Base-by-base conservation (phyloP, 2,888 invertebrate genomes). In the Deroplatys truncata region DNA sequence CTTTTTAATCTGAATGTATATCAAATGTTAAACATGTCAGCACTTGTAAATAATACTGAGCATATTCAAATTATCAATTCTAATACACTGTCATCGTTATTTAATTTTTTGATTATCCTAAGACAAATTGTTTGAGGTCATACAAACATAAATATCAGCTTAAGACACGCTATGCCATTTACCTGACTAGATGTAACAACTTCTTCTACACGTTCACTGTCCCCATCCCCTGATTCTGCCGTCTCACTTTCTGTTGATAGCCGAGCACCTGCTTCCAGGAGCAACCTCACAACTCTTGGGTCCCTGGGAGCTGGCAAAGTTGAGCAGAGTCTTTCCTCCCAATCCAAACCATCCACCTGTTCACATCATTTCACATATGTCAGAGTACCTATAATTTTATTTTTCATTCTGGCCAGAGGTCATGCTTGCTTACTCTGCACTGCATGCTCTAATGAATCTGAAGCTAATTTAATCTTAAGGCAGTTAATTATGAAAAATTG, bases 261-360 rank as follows among this genome's bases (percentile, higher is more conserved):
- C 95, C 95, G 87, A 93, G 95, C 97, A 90, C 97, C 97, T 13
- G 97, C 96, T 92, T 97, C 97, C 86, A 97, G 94, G 49, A 98
- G 94, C 56, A 98, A 94, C 91, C 96, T 95, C 88, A 97, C 93
- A 56, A 96, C 96, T 91, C 96, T 96, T 4, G 95, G 95, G 93
- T 97, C 97, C 0, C 85, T 90, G 84, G 88, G 91, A 84, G 72
- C 89, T 56, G 90, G 90, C 82, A 82, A 83, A 82, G 43, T 87
- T 35, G 88, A 88, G 83, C 56, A 29, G 4, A 87, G 82, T 28
- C 83, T 82, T 35, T 87, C 87, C 35, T 87, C 87, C 87, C 87
- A 87, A 28, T 87, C 31, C 87, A 87, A 83, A 1, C 87, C 87
- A 35, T 87, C 87, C 83, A 87, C 87, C 87, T 87, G 87, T 82